These are phyloP conservation scores for Nycticryphes semicollaris DNA, from an alignment of 2,113 vertebrate species.

Conservation along the genomic window DNA sequence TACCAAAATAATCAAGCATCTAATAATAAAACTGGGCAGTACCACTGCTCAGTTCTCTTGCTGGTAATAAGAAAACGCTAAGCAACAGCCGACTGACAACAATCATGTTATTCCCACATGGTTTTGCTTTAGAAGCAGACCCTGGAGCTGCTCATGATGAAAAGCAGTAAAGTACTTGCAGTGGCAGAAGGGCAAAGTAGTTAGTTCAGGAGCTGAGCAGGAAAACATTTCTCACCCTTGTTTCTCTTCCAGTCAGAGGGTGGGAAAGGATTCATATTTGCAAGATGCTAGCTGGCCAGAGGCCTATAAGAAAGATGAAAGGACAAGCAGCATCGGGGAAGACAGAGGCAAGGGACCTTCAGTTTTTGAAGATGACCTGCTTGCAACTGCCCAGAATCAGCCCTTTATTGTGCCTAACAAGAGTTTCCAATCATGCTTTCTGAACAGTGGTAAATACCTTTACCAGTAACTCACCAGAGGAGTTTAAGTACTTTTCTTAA, in stretches of 20 bases:
- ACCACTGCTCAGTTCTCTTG: not conserved
- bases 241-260: not conserved
- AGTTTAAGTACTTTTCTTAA: not conserved
- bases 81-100: constrained; percentile 18
- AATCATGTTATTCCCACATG: constrained; percentile 1
- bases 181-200: constrained; percentile 37
- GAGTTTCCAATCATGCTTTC: not conserved
- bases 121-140: constrained; percentile 9
- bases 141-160: constrained; percentile 27
- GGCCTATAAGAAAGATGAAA: constrained; percentile 34
- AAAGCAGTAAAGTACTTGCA: constrained; percentile 24
- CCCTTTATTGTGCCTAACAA: not conserved
- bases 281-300: constrained; percentile 7
- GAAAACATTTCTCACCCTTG: constrained; percentile 26
- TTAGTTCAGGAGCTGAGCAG: constrained; percentile 7
- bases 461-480: not conserved
- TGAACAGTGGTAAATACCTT: not conserved
- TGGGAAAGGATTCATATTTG: constrained; percentile 7
- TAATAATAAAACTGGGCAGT: not conserved
- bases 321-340: not conserved
- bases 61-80: not conserved
- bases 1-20: not conserved
- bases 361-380: constrained; percentile 13
- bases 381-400: not conserved
- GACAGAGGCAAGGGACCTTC: not conserved